These are phyloP conservation scores for Laodelphax striatellus DNA, from an alignment of 1,140 invertebrate species.

Conservation along the genomic window DNA sequence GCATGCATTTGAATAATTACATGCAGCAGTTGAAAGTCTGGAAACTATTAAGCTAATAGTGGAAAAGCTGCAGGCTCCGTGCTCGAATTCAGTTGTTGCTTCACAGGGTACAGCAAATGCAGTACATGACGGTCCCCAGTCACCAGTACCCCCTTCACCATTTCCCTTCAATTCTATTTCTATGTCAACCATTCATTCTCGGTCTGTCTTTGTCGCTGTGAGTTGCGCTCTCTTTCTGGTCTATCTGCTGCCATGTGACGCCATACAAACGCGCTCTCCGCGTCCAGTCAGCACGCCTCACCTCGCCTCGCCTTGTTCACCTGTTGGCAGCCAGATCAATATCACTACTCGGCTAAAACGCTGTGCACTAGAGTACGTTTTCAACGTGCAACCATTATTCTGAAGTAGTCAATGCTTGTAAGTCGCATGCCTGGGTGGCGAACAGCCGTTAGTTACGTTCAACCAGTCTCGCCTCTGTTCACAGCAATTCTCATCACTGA, in stretches of 20 bases:
- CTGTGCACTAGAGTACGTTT: not conserved
- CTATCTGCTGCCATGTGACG: not conserved
- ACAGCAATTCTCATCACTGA: too few species aligned
- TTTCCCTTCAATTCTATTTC: not conserved
- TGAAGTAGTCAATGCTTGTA: not conserved
- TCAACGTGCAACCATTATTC: not conserved
- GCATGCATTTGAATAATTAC: too few species aligned
- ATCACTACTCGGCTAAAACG: too few species aligned
- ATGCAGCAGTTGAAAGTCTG: too few species aligned
- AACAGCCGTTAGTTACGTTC: too few species aligned
- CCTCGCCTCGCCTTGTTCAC: constrained; percentile 7
- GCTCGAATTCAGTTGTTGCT: too few species aligned
- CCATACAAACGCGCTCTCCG: not conserved
- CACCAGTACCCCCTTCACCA: not conserved
- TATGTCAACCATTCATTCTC: not conserved
- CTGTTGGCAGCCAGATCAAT: not conserved
- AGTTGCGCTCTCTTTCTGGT: not conserved
- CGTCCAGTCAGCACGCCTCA: not conserved
- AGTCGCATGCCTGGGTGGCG: too few species aligned
- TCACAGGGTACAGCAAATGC: too few species aligned
- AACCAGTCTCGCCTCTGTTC: too few species aligned
- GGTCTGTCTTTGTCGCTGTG: not conserved
- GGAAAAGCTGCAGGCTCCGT: too few species aligned
- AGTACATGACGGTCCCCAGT: too few species aligned
- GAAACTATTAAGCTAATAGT: too few species aligned